A percentile compares a stretch with the other conserved stretches of the same genome.
phyloP scores from a whole-genome alignment of 2,797 vertebrate genomes.

The Muscicapa comitata region DNA sequence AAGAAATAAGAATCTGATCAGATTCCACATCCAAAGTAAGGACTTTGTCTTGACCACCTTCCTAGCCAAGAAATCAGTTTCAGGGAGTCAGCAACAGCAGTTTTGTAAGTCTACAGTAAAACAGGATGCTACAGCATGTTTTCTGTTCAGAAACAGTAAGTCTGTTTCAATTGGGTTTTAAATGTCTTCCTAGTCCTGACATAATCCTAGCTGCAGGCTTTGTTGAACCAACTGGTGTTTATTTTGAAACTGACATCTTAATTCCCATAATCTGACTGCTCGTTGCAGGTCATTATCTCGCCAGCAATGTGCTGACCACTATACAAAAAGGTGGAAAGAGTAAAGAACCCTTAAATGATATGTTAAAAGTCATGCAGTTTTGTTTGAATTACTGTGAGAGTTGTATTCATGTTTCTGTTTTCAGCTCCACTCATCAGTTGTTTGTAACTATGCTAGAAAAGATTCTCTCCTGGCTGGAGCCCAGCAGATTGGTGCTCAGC shows the following conservation, averaged over 20 bases:
- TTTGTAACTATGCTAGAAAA: conserved; percentile 71
- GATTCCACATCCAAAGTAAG: not conserved
- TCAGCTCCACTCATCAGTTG: conserved; percentile 66
- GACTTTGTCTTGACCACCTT: not conserved
- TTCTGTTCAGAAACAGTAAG: conserved; percentile 23
- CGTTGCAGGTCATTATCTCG: conserved; percentile 41
- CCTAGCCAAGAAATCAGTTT: not conserved
- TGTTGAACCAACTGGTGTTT: conserved; percentile 57
- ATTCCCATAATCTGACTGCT: conserved; percentile 48
- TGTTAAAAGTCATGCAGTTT: not conserved
- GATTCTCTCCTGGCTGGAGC: conserved; percentile 66
- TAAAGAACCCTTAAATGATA: conserved; percentile 17
- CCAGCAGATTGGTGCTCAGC: conserved; percentile 74
- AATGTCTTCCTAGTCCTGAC: conserved; percentile 40
- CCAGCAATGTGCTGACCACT: conserved; percentile 27
- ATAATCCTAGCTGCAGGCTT: conserved; percentile 60
- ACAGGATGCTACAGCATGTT: not conserved
- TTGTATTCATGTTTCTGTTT: conserved; percentile 71
- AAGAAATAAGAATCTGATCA: not conserved
- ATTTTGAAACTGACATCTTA: conserved; percentile 60
- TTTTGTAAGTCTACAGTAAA: not conserved
- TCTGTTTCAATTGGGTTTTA: conserved; percentile 16
- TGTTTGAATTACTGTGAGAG: conserved; percentile 58
- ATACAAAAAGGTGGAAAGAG: conserved; percentile 3
- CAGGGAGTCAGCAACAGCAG: not conserved